Conservation (phyloP, 2,113 vertebrate genomes). For the Neogobius melanostomus region DNA sequence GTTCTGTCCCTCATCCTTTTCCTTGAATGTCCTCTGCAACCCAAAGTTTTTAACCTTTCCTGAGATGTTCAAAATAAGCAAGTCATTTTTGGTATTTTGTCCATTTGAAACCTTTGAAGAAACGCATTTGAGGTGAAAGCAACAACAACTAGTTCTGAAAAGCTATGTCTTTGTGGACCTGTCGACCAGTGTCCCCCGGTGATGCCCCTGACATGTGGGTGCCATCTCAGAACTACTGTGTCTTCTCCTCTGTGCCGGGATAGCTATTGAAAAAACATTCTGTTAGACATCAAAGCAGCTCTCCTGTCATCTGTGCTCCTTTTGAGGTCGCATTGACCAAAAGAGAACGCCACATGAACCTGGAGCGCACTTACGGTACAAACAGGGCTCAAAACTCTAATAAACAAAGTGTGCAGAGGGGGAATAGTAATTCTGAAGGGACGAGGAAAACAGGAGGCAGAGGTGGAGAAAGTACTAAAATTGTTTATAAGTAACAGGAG, state of each 20-base stretch:
- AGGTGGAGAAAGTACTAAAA: not conserved
- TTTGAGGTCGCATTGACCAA: conserved; percentile 45
- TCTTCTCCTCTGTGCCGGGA: conserved; percentile 26
- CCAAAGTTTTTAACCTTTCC: not conserved
- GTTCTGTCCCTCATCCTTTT: too few species aligned
- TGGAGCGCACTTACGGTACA: not conserved
- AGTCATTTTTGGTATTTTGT: conserved; percentile 6
- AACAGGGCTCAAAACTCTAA: conserved; percentile 19
- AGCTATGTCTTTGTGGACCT: conserved; percentile 18
- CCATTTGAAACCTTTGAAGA: conserved; percentile 24
- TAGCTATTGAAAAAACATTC: conserved; percentile 33
- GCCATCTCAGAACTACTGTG: conserved; percentile 25
- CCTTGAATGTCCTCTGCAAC: not conserved
- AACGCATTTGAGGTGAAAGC: conserved; percentile 15
- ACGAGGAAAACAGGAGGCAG: not conserved
- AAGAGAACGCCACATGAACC: conserved; percentile 33
- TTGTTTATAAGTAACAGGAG: too few species aligned
- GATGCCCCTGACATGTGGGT: conserved; percentile 29
- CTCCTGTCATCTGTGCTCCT: conserved; percentile 34
- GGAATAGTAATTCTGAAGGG: not conserved
- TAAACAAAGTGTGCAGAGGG: conserved; percentile 18
- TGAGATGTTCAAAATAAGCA: conserved; percentile 11
- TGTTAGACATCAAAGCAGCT: conserved; percentile 43
- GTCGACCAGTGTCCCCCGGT: conserved; percentile 1
- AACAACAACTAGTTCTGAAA: conserved; percentile 7